Conservation (phyloP, 2,113 vertebrate species). For the Lepus europaeus region DNA sequence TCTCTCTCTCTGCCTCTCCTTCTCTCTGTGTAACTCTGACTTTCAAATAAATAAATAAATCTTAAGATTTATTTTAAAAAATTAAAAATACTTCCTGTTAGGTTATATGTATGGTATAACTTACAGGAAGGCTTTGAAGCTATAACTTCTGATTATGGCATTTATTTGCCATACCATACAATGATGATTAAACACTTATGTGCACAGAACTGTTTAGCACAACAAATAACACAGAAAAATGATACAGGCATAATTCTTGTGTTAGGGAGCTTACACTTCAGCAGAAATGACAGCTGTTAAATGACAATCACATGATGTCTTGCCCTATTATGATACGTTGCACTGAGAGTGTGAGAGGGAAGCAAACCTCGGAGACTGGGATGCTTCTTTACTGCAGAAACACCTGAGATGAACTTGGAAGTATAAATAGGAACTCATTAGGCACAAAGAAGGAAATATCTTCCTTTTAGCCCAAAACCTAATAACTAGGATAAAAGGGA, state of each 20-base stretch:
- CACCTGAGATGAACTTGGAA: neutral
- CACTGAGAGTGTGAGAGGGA: neutral
- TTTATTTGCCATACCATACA: neutral
- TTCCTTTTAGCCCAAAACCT: constrained; percentile 30
- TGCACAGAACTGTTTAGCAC: neutral
- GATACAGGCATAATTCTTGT: neutral
- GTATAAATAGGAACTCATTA: neutral
- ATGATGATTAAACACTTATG: neutral
- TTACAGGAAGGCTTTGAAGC: constrained; percentile 29
- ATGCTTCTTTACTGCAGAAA: neutral
- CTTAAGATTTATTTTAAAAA: neutral
- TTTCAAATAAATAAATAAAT: neutral
- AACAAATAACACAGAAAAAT: constrained; percentile 47
- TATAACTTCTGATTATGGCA: neutral
- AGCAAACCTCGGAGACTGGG: neutral
- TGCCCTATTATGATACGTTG: neutral
- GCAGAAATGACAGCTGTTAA: neutral
- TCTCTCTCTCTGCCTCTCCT: too few species aligned
- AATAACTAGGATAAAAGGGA: neutral
- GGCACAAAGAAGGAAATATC: constrained; percentile 17
- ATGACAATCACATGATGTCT: constrained; percentile 6
- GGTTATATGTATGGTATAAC: neutral
- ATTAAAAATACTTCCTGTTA: constrained; percentile 31
- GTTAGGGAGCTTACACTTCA: neutral
- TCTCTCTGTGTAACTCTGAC: too few species aligned